Evolutionary conservation across 2,113 vertebrate species (phyloP), one percentile per base, ranked within the genome.

Genomic region (Penelope pileata): DNA sequence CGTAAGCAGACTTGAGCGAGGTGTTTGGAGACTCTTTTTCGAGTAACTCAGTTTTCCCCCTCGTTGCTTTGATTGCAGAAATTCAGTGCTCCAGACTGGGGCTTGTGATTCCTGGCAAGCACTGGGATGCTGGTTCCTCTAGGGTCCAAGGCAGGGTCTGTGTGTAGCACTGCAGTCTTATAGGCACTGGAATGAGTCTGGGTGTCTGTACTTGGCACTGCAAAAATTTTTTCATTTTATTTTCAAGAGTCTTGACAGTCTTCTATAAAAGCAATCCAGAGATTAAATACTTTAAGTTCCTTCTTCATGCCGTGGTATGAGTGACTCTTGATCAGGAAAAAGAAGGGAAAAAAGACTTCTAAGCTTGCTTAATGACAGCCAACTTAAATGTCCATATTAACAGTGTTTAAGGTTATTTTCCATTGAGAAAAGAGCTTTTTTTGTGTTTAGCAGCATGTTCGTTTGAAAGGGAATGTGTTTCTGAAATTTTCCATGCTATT

Each of bases 171-270:
- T 5, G 32, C 83, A 11, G 26, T 43, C 32, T 0, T 4, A 9
- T 0, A 4, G 22, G 8, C 16, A 0, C 3, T 1, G 42, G 12
- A 19, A 4, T 38, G 16, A 4, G 26, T 36, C 7, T 4, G 17
- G 38, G 38, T n/a, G 36, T 21, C 63, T 54, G 7, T 42, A 10
- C 2, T 1, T 2, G 0, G 10, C 3, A 0, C 89, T 54, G 45
- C 62, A 24, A 19, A 30, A 21, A 12, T 5, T 9, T n/a, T 10
- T 58, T 26, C 30, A 29, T 11, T 58, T 30, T 58, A 58, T 58
- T 40, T 36, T 12, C 29, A 30, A 8, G 34, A 30, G 11, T 10
- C 54, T 68, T 2, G 2, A 22, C 32, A 32, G 36, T 34, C 50
- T 64, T 12, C 50, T 53, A 0, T 36, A 3, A 21, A 29, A 54